These are phyloP conservation scores for Dromius quadrimaculatus DNA, from an alignment of 2,888 invertebrate genomes.

Conservation along the genomic window DNA sequence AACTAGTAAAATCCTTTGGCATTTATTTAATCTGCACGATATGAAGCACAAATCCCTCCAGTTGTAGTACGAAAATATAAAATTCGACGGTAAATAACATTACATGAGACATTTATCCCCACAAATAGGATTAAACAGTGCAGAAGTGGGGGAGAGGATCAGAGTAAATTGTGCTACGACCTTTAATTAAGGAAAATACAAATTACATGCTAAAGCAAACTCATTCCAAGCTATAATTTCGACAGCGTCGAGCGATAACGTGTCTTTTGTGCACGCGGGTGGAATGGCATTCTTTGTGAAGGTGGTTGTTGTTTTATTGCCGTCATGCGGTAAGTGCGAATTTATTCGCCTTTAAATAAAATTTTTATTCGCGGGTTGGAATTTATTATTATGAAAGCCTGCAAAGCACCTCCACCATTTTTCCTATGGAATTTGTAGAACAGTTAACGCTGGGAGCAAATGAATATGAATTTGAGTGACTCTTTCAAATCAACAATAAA, in stretches of 20 bases:
- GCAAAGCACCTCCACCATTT: too few species aligned
- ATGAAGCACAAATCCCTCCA: slow-evolving; percentile 14
- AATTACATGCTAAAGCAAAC: slow-evolving; percentile 47
- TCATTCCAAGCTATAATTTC: slow-evolving; percentile 24
- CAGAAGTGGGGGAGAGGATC: slow-evolving; percentile 36
- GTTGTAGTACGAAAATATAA: slow-evolving; percentile 33
- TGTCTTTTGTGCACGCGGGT: slow-evolving; percentile 13
- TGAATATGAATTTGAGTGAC: too few species aligned
- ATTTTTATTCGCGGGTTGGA: too few species aligned
- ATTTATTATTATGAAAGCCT: too few species aligned
- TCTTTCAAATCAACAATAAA: too few species aligned
- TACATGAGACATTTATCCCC: slow-evolving; percentile 41
- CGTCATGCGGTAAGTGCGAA: too few species aligned
- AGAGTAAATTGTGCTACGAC: slow-evolving; percentile 41
- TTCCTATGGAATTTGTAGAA: too few species aligned
- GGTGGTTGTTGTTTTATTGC: too few species aligned
- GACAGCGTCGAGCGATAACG: slow-evolving; percentile 7
- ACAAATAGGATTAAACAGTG: slow-evolving; percentile 46
- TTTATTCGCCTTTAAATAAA: too few species aligned
- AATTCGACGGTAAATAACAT: slow-evolving; percentile 33
- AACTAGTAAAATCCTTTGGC: slow-evolving; percentile 28
- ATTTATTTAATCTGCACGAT: slow-evolving; percentile 35
- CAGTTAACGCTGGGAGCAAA: too few species aligned
- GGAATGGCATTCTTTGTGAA: too few species aligned
- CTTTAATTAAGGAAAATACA: slow-evolving; percentile 52